A percentile compares a stretch with the other conserved stretches of the same genome.
Conservation (phyloP, 2,113 vertebrate species). For the Indri indri region DNA sequence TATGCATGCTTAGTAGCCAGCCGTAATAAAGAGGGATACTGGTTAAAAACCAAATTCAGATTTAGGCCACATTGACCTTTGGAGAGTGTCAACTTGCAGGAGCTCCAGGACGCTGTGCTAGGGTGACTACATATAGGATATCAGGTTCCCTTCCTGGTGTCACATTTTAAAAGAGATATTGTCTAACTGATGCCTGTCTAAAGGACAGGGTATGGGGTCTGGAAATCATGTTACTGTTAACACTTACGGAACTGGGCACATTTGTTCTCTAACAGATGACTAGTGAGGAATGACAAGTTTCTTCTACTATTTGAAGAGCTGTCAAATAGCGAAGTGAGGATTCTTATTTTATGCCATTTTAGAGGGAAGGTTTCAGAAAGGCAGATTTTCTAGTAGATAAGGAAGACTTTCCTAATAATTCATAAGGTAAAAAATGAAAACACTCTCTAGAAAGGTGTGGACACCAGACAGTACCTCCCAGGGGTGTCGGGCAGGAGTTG, state of each 20-base stretch:
- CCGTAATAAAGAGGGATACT: neutral
- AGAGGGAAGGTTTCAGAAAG: neutral
- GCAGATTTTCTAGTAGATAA: neutral
- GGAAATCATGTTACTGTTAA: neutral
- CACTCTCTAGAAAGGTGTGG: neutral
- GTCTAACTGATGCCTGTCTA: neutral
- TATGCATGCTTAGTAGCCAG: neutral
- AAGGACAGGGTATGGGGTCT: neutral
- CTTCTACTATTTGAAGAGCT: neutral
- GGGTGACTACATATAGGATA: neutral
- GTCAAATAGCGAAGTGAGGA: neutral
- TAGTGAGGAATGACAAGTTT: neutral
- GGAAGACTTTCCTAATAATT: neutral
- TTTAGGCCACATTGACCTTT: neutral
- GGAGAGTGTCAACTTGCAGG: neutral
- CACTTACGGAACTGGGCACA: neutral
- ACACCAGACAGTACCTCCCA: neutral
- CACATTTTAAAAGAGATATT: neutral
- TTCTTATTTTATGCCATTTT: neutral
- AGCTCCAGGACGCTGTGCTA: neutral
- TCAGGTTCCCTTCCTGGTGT: neutral
- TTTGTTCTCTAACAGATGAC: neutral
- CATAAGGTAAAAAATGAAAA: neutral
- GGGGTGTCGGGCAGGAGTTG: neutral
- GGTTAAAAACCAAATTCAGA: neutral